Evolutionary conservation across 2,113 vertebrate genomes (phyloP), one percentile per base, ranked within the genome.

Genomic region (Chionodraco myersi): DNA sequence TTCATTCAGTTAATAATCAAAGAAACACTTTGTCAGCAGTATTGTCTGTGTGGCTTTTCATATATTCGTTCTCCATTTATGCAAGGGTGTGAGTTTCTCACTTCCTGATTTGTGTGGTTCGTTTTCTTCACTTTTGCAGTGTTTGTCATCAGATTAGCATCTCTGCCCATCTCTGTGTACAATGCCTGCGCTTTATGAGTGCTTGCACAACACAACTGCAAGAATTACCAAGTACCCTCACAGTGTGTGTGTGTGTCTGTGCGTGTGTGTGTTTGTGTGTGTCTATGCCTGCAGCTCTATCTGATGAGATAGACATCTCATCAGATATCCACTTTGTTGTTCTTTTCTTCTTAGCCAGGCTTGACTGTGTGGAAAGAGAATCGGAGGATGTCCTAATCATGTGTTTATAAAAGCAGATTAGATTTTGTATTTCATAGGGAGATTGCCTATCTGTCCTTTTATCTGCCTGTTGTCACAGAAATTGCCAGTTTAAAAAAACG

Each of bases 381-480:
- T 91, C 72, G 71, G 75, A 89, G 82, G 80, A 56, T 60, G 79
- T 90, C 74, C 74, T 94, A 93, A 94, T 94, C 91, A 80, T 84
- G 69, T 93, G 94, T 94, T 94, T 94, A 93, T 90, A 88, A 88
- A 89, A 83, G 85, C 82, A 89, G 94, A 95, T 95, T 94, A 92
- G 92, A 92, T 83, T 88, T 88, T 86, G 75, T 85, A 80, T 90
- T 88, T 88, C 59, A 77, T 53, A 58, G 63, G 70, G 72, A 87
- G 79, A 91, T 94, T 90, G 75, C 75, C 74, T 88, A 86, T 89
- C 77, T 61, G 56, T 52, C 64, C 75, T 79, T 88, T 90, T 77
- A 86, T 91, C 82, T 36, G 59, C 58, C 54, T 82, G 77, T 83
- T 86, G 82, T 87, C 66, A 67, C 61, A 77, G 44, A 87, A 90